A percentile compares a stretch with the other conserved stretches of the same genome.
phyloP scores from a whole-genome alignment of 1,140 invertebrate genomes.

The Drosophila ananassae region DNA sequence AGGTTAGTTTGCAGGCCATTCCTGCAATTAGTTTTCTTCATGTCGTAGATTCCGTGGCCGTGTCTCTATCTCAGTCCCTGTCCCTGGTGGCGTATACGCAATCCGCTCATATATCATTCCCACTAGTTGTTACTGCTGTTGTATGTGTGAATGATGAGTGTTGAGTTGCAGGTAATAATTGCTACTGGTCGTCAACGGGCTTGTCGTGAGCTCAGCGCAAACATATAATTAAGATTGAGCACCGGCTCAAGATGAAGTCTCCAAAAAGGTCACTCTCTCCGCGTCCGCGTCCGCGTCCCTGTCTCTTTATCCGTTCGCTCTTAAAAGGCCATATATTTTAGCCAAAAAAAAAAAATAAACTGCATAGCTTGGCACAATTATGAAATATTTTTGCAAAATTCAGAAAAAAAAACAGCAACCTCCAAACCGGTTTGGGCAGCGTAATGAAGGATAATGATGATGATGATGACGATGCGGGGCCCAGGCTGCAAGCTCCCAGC shows the following conservation, averaged over 20 bases:
- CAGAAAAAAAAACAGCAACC: constrained; percentile 22
- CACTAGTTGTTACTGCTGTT: constrained; percentile 3
- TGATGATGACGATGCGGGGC: constrained; percentile 47
- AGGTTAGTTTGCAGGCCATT: constrained; percentile 45
- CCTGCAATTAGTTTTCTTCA: constrained; percentile 37
- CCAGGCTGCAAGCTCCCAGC: constrained; percentile 32
- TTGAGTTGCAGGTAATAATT: constrained; percentile 75
- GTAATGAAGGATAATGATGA: constrained; percentile 84
- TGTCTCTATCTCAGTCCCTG: background rate
- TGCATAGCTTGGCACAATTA: constrained; percentile 81
- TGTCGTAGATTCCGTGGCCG: constrained; percentile 24
- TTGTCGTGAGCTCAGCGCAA: constrained; percentile 50
- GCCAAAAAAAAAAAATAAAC: constrained; percentile 51
- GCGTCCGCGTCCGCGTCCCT: background rate
- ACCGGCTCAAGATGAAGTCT: constrained; percentile 17
- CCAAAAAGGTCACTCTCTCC: constrained; percentile 55
- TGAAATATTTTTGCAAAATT: constrained; percentile 73
- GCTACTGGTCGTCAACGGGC: constrained; percentile 76
- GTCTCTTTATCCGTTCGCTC: constrained; percentile 10
- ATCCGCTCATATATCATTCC: constrained; percentile 50
- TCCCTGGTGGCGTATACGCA: constrained; percentile 49
- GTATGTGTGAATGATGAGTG: constrained; percentile 73
- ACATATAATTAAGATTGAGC: constrained; percentile 72
- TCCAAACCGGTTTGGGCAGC: constrained; percentile 57
- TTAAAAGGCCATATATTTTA: constrained; percentile 75